Evolutionary conservation across 2,113 vertebrate species (phyloP), one percentile per base, ranked within the genome.

Genomic region (Mesembrinibis cayennensis): DNA sequence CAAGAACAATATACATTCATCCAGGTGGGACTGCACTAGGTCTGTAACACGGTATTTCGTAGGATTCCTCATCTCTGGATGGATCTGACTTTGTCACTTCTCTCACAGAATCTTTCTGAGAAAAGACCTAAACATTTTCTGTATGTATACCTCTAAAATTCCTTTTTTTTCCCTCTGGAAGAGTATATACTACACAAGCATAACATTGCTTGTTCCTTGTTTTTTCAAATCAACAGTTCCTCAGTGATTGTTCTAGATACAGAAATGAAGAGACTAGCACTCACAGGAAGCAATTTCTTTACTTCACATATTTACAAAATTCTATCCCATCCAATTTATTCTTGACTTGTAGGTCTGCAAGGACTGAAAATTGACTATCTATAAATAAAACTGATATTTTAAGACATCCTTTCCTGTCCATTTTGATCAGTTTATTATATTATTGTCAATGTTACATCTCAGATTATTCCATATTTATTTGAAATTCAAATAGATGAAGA

Each of bases 311-410:
- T 85, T 91, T 95, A 76, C 14, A 92, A 95, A 86, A 89, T 91
- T 83, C 78, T 87, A 40, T 91, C 16, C 38, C 32, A 82, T 89
- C 52, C 77, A 69, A 93, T 81, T 90, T 66, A 74, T 93, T 92
- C 50, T 62, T 53, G 42, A 73, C 22, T 91, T 90, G 26, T 61
- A 87, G 34, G 78, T 89, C 13, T 50, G 17, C 78, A 95, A 84
- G 30, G 50, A 83, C 53, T 62, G 66, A 91, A 96, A 95, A 93
- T 50, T 93, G 61, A 59, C 50, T 76, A 82, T 70, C 89, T 93
- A 80, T 66, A 92, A 88, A 95, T 89, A 95, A 90, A 93, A 78
- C 11, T 69, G 16, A 30, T 59, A 84, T 79, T 93, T 93, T 95
- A 83, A 94, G 55, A 66, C 3, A 79, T 49, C 7, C 8, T 85